Conservation (phyloP, 1,140 invertebrate species). For the Dinothrombium tinctorium region DNA sequence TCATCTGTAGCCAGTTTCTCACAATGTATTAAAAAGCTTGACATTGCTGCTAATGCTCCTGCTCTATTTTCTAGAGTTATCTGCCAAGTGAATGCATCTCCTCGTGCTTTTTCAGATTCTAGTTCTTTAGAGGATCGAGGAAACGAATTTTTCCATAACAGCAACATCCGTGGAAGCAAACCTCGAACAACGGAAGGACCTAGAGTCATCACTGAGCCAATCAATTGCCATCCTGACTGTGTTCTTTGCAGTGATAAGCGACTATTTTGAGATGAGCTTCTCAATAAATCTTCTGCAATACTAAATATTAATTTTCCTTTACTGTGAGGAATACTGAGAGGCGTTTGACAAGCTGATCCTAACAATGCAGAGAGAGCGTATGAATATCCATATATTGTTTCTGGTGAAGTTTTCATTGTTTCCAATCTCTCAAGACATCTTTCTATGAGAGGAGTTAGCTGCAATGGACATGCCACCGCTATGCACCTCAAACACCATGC, state of each 20-base stretch:
- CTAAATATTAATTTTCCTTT: constrained; percentile 89
- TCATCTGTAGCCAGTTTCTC: constrained; percentile 74
- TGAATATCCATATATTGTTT: constrained; percentile 82
- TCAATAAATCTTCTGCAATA: constrained; percentile 80
- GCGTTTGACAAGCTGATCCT: constrained; percentile 66
- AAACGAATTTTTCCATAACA: constrained; percentile 94
- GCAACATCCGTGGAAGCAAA: constrained; percentile 64
- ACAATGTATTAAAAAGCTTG: constrained; percentile 74
- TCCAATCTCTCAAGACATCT: constrained; percentile 58
- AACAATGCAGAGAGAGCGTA: constrained; percentile 73
- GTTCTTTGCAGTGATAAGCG: constrained; percentile 77
- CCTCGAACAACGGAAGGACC: constrained; percentile 68
- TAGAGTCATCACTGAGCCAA: constrained; percentile 86
- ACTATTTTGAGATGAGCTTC: constrained; percentile 91
- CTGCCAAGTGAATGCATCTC: constrained; percentile 97
- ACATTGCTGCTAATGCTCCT: constrained; percentile 80
- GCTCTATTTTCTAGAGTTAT: constrained; percentile 81
- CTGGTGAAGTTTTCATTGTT: constrained; percentile 64
- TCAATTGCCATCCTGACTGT: constrained; percentile 87
- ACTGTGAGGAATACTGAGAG: constrained; percentile 82
- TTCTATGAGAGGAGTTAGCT: constrained; percentile 76
- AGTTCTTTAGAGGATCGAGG: constrained; percentile 82
- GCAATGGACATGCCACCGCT: constrained; percentile 71
- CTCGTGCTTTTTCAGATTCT: constrained; percentile 84
- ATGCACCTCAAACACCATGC: constrained; percentile 83